These are phyloP conservation scores for Phasianus colchicus DNA, from an alignment of 2,113 vertebrate species.

Conservation along the genomic window DNA sequence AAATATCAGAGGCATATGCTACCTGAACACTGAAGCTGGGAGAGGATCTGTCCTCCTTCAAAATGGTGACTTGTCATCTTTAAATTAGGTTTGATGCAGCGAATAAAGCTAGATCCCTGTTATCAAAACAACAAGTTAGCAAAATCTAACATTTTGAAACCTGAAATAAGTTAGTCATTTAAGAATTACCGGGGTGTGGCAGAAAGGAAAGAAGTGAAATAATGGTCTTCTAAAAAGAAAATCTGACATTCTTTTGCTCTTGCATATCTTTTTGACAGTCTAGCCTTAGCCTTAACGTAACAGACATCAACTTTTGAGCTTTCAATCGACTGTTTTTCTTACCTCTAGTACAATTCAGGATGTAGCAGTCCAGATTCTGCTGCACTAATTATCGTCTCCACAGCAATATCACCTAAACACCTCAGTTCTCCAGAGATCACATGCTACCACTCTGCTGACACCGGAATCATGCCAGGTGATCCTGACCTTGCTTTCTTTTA, in stretches of 20 bases:
- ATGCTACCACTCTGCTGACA: background rate
- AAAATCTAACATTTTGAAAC: background rate
- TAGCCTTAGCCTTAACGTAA: background rate
- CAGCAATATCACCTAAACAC: background rate
- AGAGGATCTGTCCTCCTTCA: conserved; percentile 96
- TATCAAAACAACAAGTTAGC: conserved; percentile 28
- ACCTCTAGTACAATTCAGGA: background rate
- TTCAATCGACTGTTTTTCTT: background rate
- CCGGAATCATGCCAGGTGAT: background rate
- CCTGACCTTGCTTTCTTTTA: background rate
- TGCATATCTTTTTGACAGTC: background rate
- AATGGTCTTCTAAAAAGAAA: background rate
- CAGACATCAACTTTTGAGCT: background rate
- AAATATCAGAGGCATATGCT: background rate
- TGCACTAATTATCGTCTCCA: background rate
- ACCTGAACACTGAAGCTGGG: conserved; percentile 99
- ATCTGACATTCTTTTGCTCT: background rate
- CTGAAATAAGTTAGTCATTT: background rate
- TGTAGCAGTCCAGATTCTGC: background rate
- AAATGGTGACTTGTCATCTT: conserved; percentile 98
- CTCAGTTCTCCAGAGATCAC: background rate
- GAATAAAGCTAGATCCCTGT: conserved; percentile 96
- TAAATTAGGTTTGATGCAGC: conserved; percentile 97
- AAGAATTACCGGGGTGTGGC: background rate
- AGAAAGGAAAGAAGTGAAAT: background rate